Conservation (phyloP, 2,797 vertebrate species). For the Fistularia commersonii region DNA sequence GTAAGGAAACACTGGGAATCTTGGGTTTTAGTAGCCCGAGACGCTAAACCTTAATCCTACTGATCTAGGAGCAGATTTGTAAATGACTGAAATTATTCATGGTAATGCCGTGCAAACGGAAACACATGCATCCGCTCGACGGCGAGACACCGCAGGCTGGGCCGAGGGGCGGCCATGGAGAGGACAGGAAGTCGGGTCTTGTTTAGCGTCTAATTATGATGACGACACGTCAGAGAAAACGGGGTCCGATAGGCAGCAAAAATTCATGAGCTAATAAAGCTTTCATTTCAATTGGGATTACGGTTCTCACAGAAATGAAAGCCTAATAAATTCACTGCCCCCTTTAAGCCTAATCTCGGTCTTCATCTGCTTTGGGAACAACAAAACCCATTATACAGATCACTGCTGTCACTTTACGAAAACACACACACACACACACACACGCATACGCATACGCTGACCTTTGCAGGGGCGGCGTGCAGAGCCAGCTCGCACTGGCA, state of each 20-base stretch:
- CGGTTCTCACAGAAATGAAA: constrained; percentile 57
- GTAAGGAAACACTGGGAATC: constrained; percentile 10
- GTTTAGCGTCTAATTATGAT: constrained; percentile 11
- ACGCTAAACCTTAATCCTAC: constrained; percentile 15
- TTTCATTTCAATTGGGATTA: constrained; percentile 57
- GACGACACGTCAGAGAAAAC: constrained; percentile 5
- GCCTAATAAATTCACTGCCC: constrained; percentile 59
- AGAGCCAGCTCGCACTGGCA: constrained; percentile 51
- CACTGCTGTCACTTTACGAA: constrained; percentile 42
- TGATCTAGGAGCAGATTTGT: constrained; percentile 3
- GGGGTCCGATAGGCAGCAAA: constrained; percentile 25
- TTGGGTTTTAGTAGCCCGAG: constrained; percentile 6
- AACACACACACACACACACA: constrained; percentile 14
- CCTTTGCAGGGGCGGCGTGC: constrained; percentile 54
- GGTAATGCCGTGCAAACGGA: too few species aligned
- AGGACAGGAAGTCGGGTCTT: constrained; percentile 12
- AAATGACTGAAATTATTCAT: too few species aligned
- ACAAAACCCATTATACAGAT: constrained; percentile 69
- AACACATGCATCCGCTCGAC: constrained; percentile 3
- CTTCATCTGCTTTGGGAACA: constrained; percentile 68
- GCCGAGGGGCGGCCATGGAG: too few species aligned
- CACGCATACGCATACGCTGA: constrained; percentile 31
- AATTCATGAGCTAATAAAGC: constrained; percentile 64
- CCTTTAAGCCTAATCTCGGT: constrained; percentile 65
- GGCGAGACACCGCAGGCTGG: too few species aligned